Base-by-base conservation (phyloP, 2,888 invertebrate species). In the Phalera bucephala region DNA sequence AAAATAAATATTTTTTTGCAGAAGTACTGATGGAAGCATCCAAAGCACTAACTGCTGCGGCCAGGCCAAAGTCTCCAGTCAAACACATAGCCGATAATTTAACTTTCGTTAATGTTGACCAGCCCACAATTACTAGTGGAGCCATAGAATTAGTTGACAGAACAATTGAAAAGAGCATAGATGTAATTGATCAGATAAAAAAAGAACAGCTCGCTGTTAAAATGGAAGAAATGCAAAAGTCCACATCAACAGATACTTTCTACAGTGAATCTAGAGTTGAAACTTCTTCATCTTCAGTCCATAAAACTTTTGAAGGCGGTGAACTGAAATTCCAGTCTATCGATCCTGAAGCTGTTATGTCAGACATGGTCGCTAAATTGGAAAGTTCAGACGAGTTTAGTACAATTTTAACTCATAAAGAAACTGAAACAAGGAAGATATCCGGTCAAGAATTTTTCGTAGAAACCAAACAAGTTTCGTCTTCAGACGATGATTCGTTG, bases 101-200 rank as follows among this genome's bases (percentile, higher is more conserved):
- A 12, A 73, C 88, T 19, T 90, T 90, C 46, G 73, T 90, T 3
- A 90, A 89, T 50, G 85, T 90, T 17, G 87, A 89, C 45, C 90
- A 91, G 53, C 91, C 91, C 17, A 91, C 90, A 13, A 74, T 88
- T 19, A 91, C 91, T 0, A 91, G 78, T 33, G 91, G 91, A 43
- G 91, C 91, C 15, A 91, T 84, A 51, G 91, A 91, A 60, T 69
- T 91, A 17, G 91, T 91, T 7, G 91, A 91, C 59, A 74, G 88
- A 21, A 81, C 86, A 1, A 80, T 89, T 10, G 86, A 88, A 64
- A 88, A 82, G 43, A 87, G 87, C 33, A 78, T 84, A 22, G 76
- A 77, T 29, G 82, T 86, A 0, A 80, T 83, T 25, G 81, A 82
- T 46, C 83, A 89, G 71, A 84, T 84, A 17, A 82, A 85, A 40